These are phyloP conservation scores for Pionites leucogaster DNA, from an alignment of 2,113 vertebrate genomes.

Conservation along the genomic window DNA sequence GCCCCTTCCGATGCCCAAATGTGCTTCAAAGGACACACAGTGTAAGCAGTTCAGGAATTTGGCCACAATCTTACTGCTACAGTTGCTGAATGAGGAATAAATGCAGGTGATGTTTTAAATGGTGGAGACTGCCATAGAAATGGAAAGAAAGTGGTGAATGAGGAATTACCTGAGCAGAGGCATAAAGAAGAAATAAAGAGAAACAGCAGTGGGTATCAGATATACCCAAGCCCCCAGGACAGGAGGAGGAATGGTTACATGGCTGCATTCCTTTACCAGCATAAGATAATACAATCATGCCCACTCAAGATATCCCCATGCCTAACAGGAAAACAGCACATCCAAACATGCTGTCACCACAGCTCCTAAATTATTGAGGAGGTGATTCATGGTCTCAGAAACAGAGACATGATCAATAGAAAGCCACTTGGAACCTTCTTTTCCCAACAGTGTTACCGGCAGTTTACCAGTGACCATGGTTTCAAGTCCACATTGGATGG, in stretches of 20 bases:
- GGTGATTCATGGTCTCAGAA: neutral
- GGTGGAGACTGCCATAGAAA: neutral
- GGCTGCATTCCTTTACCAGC: neutral
- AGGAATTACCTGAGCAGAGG: neutral
- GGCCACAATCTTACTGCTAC: neutral
- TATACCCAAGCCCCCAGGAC: neutral
- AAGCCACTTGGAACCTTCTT: neutral
- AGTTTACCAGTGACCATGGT: neutral
- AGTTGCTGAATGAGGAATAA: neutral
- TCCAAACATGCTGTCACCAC: neutral
- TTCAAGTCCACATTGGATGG: neutral
- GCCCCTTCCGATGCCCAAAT: neutral
- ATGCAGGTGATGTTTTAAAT: neutral
- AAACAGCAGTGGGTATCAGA: neutral
- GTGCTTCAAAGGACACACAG: neutral
- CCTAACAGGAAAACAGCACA: neutral
- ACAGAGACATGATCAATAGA: neutral
- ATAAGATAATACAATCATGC: neutral
- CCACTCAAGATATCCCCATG: neutral
- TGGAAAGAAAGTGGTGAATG: neutral
- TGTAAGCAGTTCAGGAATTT: neutral
- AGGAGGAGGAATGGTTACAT: neutral
- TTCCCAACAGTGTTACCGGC: neutral
- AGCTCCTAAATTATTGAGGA: neutral
- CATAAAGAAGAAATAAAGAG: neutral